Evolutionary conservation across 2,888 invertebrate species (phyloP).

Genomic region (Seira ritae): DNA sequence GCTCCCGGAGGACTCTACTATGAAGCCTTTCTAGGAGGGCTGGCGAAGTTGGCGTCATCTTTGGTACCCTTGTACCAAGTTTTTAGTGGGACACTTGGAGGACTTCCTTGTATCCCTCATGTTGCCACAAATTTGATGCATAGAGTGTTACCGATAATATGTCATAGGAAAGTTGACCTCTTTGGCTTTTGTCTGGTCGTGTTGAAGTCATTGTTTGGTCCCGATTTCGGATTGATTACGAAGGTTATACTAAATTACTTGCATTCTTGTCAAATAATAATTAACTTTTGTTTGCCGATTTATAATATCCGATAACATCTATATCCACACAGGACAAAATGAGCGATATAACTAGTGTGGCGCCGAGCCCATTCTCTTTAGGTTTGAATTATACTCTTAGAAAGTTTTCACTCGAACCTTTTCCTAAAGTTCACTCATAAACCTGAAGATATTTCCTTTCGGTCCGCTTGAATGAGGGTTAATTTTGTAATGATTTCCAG

Average conservation of each 20-base stretch:
- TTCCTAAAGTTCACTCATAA: too few relatives aligned
- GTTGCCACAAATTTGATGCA: slow-evolving; percentile 26
- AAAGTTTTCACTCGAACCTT: too few relatives aligned
- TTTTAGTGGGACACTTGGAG: not conserved
- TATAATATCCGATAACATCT: too few relatives aligned
- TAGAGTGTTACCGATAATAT: slow-evolving; percentile 21
- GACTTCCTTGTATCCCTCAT: slow-evolving; percentile 24
- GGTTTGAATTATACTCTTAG: too few relatives aligned
- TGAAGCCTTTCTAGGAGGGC: not conserved
- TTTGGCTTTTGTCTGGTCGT: slow-evolving; percentile 37
- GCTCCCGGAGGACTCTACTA: slow-evolving; percentile 20
- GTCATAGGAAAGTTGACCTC: slow-evolving; percentile 36
- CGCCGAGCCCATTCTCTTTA: slow-evolving; percentile 1
- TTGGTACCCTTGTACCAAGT: not conserved
- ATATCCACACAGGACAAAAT: slow-evolving; percentile 52
- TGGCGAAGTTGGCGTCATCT: not conserved
- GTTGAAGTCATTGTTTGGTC: slow-evolving; percentile 30
- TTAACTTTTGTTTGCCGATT: not conserved
- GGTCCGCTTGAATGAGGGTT: too few relatives aligned
- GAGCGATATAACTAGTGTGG: slow-evolving; percentile 18
- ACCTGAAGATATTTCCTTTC: too few relatives aligned
- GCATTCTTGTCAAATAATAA: too few relatives aligned
- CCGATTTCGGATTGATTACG: slow-evolving; percentile 41
- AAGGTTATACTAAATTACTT: slow-evolving; percentile 10
- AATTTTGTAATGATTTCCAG: too few relatives aligned